phyloP scores from a whole-genome alignment of 2,888 invertebrate species.

The Drosophila neoperkinsi region DNA sequence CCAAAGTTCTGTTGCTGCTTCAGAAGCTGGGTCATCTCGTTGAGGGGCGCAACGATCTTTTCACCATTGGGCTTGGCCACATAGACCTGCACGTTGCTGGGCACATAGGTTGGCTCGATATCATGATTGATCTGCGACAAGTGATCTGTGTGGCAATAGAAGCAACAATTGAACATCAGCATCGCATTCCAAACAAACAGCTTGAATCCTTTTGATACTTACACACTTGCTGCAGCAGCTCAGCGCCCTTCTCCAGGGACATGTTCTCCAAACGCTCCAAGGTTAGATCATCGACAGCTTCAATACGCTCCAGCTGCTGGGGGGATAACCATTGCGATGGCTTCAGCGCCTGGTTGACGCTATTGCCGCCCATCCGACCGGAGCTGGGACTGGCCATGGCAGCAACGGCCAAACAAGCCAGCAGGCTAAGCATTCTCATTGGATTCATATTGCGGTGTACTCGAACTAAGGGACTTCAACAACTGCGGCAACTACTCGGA shows the following conservation, averaged over 20 bases:
- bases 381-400: constrained; percentile 54
- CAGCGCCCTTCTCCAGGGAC: constrained; percentile 74
- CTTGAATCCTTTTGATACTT: constrained; percentile 50
- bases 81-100: constrained; percentile 61
- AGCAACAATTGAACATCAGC: neutral
- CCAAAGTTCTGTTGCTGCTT: constrained; percentile 71
- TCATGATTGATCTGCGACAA: constrained; percentile 73
- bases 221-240: constrained; percentile 76
- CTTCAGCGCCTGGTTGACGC: constrained; percentile 61
- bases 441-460: constrained; percentile 68
- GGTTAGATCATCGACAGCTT: constrained; percentile 73
- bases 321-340: constrained; percentile 77
- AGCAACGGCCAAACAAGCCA: constrained; percentile 67
- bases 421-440: constrained; percentile 66
- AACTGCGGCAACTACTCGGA: constrained; percentile 38
- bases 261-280: constrained; percentile 73
- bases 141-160: constrained; percentile 60
- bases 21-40: constrained; percentile 60
- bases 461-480: constrained; percentile 50
- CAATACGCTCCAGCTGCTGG: constrained; percentile 71
- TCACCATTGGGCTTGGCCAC: constrained; percentile 65
- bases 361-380: constrained; percentile 41
- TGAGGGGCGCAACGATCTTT: constrained; percentile 50
- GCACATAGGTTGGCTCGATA: constrained; percentile 68
- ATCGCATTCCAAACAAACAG: neutral